A percentile compares a stretch with the other conserved stretches of the same genome.
Evolutionary conservation across 2,888 invertebrate species (phyloP).

Genomic region (Dolomedes plantarius): DNA sequence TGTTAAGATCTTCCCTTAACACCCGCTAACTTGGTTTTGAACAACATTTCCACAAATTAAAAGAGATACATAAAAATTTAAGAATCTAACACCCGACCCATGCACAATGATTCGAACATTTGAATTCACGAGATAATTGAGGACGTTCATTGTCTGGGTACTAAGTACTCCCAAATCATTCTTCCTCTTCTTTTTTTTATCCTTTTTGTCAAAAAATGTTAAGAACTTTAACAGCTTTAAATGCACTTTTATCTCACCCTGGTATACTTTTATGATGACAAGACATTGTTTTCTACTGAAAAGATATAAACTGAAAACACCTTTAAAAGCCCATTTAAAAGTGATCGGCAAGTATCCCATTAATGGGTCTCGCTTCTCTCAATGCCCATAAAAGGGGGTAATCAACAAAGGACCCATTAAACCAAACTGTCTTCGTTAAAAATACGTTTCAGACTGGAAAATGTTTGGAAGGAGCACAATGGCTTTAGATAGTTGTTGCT

Average conservation of each 20-base stretch:
- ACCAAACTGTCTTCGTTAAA: neutral
- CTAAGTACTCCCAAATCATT: neutral
- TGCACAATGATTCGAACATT: neutral
- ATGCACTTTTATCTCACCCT: neutral
- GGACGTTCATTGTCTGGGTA: neutral
- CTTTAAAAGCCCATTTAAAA: conserved; percentile 3
- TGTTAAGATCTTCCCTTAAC: no score
- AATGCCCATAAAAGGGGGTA: conserved; percentile 7
- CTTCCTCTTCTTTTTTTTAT: no score
- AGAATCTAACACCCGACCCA: no score
- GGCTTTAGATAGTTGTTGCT: neutral
- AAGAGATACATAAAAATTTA: no score
- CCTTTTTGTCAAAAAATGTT: neutral
- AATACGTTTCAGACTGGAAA: conserved; percentile 2
- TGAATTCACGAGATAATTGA: neutral
- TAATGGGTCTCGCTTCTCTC: neutral
- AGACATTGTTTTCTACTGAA: neutral
- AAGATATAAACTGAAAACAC: conserved; percentile 14
- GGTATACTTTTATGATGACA: neutral
- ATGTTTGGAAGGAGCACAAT: neutral
- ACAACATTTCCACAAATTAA: no score
- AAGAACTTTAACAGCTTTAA: neutral
- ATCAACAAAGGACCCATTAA: conserved; percentile 10
- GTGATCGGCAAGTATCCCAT: conserved; percentile 6
- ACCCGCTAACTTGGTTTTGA: no score